Base-by-base conservation (phyloP, 1,140 invertebrate genomes). In the Pogonomyrmex californicus region DNA sequence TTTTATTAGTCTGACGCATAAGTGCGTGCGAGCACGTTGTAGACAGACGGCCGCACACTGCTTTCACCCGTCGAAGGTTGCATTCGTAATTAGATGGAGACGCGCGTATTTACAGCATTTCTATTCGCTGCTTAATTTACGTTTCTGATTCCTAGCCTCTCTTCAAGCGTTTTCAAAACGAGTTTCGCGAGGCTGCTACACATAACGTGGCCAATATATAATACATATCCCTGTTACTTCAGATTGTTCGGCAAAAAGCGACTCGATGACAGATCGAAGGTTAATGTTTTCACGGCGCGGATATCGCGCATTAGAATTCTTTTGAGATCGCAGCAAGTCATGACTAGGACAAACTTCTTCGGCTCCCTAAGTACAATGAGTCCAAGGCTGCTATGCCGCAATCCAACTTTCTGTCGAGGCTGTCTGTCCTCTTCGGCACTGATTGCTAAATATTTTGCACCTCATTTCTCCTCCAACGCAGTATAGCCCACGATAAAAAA, bases 361-460 rank as follows among this genome's bases (percentile, higher is more conserved):
- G 86, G 79, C 85, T 85, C 89, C 85, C 90, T 86, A 92, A 93
- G 90, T 91, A 90, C 89, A 93, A 93, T 88, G 91, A 93, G 92
- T 92, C 90, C 92, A 93, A 93, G 92, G 92, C 91, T 91, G 85
- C 23, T 47, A 85, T 88, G 87, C 86, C 85, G 89, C 87, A 88
- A 91, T 88, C 70, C 76, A 83, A 91, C 92, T 92, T 93, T 93
- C 90, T 90, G 90, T 41, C 63, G 70, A 65, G 68, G 87, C 79
- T 87, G 58, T 44, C 49, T 86, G 75, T 58, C 30, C 68, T 88
- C 86, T 85, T 88, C 68, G 65, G 23, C 36, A 92, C 91, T 86
- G 88, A 89, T 90, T 93, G 66, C 90, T 92, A 91, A 91, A 93
- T 91, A 90, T 89, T 92, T 86, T 56, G 66, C 54, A 56, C 65